Conservation (phyloP, 2,113 vertebrate genomes). For the Fregetta grallaria region DNA sequence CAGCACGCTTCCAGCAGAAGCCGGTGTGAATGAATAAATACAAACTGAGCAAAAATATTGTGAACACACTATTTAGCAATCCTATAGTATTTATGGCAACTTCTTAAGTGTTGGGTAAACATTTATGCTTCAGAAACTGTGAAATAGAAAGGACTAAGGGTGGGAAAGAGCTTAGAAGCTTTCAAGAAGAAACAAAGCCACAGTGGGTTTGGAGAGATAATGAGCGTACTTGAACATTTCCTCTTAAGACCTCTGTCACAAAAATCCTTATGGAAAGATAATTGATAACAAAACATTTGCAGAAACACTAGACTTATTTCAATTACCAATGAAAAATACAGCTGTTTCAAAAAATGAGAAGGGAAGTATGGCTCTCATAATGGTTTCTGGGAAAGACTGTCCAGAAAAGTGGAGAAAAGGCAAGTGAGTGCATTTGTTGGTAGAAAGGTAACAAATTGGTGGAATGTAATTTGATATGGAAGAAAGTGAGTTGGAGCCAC, state of each 20-base stretch:
- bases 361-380: not conserved
- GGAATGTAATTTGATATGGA: not conserved
- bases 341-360: not conserved
- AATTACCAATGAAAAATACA: not conserved
- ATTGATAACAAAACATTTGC: not conserved
- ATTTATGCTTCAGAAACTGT: not conserved
- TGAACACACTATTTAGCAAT: not conserved
- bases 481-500: not conserved
- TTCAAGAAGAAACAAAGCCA: not conserved
- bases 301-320: not conserved
- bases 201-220: not conserved
- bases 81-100: not conserved
- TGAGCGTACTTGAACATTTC: not conserved
- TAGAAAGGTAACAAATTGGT: not conserved
- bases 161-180: not conserved
- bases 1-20: not conserved
- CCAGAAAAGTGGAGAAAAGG: not conserved
- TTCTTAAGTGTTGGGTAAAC: conserved; percentile 12
- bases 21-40: not conserved
- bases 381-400: not conserved
- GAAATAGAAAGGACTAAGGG: not conserved
- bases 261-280: not conserved
- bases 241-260: not conserved
- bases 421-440: rapidly evolving
- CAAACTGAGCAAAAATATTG: not conserved